Evolutionary conservation across 2,113 vertebrate genomes (phyloP).

Genomic region (Clarias batrachus): DNA sequence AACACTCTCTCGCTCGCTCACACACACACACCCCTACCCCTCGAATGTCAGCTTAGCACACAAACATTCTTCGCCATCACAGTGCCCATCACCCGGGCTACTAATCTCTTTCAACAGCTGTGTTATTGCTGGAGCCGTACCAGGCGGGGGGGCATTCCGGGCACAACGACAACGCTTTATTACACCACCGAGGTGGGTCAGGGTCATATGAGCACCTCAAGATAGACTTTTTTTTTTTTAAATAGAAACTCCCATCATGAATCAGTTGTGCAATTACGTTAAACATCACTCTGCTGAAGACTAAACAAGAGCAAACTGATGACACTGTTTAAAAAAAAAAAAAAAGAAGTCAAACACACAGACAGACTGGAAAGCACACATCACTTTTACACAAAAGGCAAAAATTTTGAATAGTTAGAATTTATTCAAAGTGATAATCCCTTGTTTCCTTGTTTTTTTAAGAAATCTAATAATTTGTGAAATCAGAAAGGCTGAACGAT

Average conservation of each 20-base stretch:
- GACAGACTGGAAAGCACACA: background rate
- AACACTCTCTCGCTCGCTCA: conserved; percentile 7
- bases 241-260: background rate
- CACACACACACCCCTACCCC: conserved; percentile 27
- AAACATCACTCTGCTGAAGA: background rate
- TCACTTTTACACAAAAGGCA: background rate
- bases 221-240: background rate
- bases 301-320: background rate
- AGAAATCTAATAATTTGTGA: background rate
- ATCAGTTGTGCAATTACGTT: background rate
- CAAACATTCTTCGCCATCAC: conserved; percentile 70
- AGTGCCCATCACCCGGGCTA: conserved; percentile 75
- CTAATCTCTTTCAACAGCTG: conserved; percentile 83
- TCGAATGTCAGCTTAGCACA: conserved; percentile 70
- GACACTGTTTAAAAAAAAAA: background rate
- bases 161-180: conserved; percentile 50
- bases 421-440: background rate
- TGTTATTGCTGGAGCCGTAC: conserved; percentile 78
- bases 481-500: background rate
- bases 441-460: background rate
- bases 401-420: background rate
- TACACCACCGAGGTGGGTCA: conserved; percentile 48
- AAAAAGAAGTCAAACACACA: background rate
- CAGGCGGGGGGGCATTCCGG: conserved; percentile 66
- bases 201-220: background rate